Percentiles rank a stretch among this genome's conserved stretches.
These are phyloP conservation scores for Chrysaora quinquecirrha DNA, from an alignment of 30 jellyfish, hydroid and myxozoan species.

Conservation along the genomic window DNA sequence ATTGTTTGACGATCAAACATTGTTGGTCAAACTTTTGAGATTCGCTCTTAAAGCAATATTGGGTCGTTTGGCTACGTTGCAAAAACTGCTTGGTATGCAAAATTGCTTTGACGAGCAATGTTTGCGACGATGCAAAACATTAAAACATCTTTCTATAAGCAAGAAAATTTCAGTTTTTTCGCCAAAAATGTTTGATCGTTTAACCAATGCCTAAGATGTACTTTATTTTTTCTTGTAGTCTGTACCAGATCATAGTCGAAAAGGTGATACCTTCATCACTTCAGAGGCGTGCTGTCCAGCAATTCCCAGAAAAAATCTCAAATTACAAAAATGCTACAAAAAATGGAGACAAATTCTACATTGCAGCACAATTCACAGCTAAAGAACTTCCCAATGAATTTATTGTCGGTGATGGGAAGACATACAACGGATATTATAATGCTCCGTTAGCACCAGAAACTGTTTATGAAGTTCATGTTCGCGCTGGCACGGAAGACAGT, in stretches of 20 bases:
- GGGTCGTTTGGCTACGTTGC: too few relatives aligned
- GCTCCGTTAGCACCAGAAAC: conserved; percentile 79
- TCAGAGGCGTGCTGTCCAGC: conserved; percentile 40
- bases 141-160: too few relatives aligned
- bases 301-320: conserved; percentile 12
- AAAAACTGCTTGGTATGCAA: too few relatives aligned
- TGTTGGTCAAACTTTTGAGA: too few relatives aligned
- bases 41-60: too few relatives aligned
- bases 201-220: too few relatives aligned
- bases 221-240: conserved; percentile 32
- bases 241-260: conserved; percentile 76
- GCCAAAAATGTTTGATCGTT: too few relatives aligned
- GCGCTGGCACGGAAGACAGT: conserved; percentile 59
- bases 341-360: conserved; percentile 52
- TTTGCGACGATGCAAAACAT: too few relatives aligned
- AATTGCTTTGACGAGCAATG: too few relatives aligned
- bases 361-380: conserved; percentile 75
- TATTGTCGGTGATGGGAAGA: conserved; percentile 75
- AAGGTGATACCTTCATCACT: conserved; percentile 29
- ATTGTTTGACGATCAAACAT: too few relatives aligned
- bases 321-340: conserved; percentile 53
- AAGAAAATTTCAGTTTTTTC: too few relatives aligned
- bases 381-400: conserved; percentile 45
- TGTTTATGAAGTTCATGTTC: conserved; percentile 61
- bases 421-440: conserved; percentile 69